Base-by-base conservation (phyloP, 2,888 invertebrate genomes). In the Cybosia mesomella region DNA sequence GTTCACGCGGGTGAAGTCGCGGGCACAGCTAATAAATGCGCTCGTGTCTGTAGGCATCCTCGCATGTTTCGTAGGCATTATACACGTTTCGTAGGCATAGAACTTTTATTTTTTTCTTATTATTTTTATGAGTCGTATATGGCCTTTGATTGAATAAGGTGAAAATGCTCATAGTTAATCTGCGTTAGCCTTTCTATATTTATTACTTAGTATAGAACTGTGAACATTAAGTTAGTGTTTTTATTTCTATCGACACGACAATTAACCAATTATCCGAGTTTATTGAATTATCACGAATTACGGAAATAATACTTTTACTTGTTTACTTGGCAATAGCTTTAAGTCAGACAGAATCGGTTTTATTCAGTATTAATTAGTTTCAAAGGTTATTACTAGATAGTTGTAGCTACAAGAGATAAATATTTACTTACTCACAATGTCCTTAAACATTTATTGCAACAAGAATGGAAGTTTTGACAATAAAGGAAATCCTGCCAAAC, bases 221-320 rank as follows among this genome's bases (percentile, higher is more conserved):
- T 5, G n/a, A n/a, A 15, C 2, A 5, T 21, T 34, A n/a, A 36
- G 34, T n/a, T n/a, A 34, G 58, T 21, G 15, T 21, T 34, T 34
- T 58, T 32, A 59, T 13, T 54, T 39, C 54, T 64, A 70, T 63
- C 15, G 21, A 32, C 0, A 11, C 1, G 18, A 3, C 65, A 64
- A 71, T 66, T 55, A 68, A 77, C 72, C 67, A 76, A 72, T 71
- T 73, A 80, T 80, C 9, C 39, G 13, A 53, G 34, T 63, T 71
- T 78, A 80, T 74, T 73, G 78, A 78, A 63, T 76, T 63, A 77
- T 76, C 65, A 61, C 49, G 15, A 58, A 63, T 72, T 64, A 66
- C 66, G 59, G 71, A 61, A 67, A 59, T 71, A 11, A 71, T 72
- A 69, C 73, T 74, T 76, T 76, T 73, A 71, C 64, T 70, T 66